Conservation (phyloP, 2,113 vertebrate genomes). For the Crotalus viridis region DNA sequence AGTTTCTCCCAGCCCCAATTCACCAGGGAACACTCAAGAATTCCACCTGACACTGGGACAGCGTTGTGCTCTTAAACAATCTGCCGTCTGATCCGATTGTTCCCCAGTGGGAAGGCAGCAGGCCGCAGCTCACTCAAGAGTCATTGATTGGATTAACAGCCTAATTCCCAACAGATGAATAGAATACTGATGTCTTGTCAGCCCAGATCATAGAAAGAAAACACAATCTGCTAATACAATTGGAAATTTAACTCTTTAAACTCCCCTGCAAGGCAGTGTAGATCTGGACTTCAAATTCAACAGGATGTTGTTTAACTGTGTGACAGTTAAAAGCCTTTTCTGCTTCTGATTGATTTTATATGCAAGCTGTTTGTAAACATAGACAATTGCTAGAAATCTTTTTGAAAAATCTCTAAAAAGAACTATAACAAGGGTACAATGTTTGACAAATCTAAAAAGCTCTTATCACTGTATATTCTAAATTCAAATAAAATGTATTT, state of each 20-base stretch:
- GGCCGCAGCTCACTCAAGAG: constrained; percentile 87
- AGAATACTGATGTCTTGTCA: constrained; percentile 91
- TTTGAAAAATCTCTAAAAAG: background rate
- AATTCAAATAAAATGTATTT: background rate
- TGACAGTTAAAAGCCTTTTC: background rate
- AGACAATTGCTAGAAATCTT: background rate
- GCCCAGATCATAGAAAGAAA: constrained; percentile 81
- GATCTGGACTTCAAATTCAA: constrained; percentile 23
- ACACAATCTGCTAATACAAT: constrained; percentile 81
- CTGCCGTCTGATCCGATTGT: constrained; percentile 87
- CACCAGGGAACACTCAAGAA: constrained; percentile 79
- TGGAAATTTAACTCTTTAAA: constrained; percentile 73
- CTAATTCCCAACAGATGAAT: constrained; percentile 95
- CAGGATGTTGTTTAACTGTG: background rate
- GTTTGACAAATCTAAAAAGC: background rate
- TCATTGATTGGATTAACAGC: constrained; percentile 98
- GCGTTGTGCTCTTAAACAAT: constrained; percentile 81
- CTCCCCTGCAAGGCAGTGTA: background rate
- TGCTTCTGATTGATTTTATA: background rate
- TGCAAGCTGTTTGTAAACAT: background rate
- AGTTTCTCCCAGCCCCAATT: constrained; percentile 75
- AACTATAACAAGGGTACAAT: background rate
- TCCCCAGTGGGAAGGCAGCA: constrained; percentile 84
- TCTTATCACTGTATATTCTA: background rate
- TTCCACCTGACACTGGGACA: constrained; percentile 80